Base-by-base conservation (phyloP, 2,797 vertebrate genomes). In the Nothura maculosa region DNA sequence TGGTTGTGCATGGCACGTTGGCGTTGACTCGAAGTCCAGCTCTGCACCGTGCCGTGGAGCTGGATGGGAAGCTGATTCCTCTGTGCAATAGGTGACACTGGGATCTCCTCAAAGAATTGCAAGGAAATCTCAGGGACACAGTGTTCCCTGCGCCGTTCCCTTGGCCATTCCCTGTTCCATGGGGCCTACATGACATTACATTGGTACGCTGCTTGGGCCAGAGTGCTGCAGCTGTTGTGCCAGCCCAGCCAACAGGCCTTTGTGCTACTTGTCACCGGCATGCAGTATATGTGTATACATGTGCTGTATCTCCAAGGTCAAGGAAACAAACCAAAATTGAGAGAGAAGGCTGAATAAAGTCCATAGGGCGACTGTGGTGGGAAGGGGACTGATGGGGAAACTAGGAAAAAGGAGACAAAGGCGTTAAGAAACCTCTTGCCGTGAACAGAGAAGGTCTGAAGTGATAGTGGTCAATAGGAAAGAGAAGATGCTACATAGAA, bases 211-310 rank as follows among this genome's bases (percentile, higher is more conserved):
- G 82, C 89, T 83, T 85, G 88, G 89, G 92, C 90, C 75, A 61
- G 48, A 95, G 93, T 92, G 80, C 73, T 76, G 92, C 84, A 96
- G 87, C 89, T 81, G 55, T 94, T 89, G 93, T 94, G 87, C 90
- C 89, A 91, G 69, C 17, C 1, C 66, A 91, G 94, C 88, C 87
- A 96, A 38, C 52, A 83, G 91, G 89, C 86, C 86, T 95, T 94
- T 96, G 92, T 96, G 92, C 90, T 85, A 9, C 90, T 92, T 94
- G 88, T 94, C 94, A 92, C 60, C 84, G 16, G 60, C 20, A 1
- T 5, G 8, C 84, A 66, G 69, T 75, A 7, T 89, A 27, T 3
- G 22, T 78, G 81, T 93, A 2, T 0, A 16, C 47, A 64, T 82
- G 80, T 81, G 64, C 88, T 72, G 3, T 79, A 60, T 88, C 58